Conservation (phyloP, 2,113 vertebrate species). For the Catharus minimus region DNA sequence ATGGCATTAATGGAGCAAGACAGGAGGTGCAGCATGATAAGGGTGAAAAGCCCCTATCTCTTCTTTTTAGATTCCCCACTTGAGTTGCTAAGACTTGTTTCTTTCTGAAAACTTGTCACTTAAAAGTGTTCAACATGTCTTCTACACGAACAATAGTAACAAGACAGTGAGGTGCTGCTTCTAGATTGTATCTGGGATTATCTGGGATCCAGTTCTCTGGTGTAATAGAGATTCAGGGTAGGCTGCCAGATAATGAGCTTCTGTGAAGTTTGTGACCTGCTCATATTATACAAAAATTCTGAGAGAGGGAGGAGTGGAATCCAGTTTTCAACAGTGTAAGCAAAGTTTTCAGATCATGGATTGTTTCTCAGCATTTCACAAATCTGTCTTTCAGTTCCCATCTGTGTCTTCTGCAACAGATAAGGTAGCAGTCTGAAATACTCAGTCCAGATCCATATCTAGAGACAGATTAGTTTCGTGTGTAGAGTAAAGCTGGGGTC, state of each 20-base stretch:
- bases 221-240: neutral
- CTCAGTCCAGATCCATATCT: neutral
- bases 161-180: neutral
- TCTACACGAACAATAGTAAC: neutral
- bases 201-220: neutral
- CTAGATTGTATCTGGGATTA: neutral
- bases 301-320: neutral
- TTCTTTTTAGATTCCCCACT: neutral
- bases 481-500: neutral
- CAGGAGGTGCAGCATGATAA: neutral
- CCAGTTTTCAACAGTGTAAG: neutral
- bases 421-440: neutral
- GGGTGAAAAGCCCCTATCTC: neutral
- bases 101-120: neutral
- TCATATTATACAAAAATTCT: neutral
- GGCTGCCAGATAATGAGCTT: neutral
- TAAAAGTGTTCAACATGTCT: neutral
- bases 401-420: neutral
- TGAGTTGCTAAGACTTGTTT: neutral
- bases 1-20: neutral
- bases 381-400: neutral
- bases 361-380: neutral
- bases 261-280: neutral
- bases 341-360: accelerated
- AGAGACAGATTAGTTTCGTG: neutral